A percentile compares a stretch with the other conserved stretches of the same genome.
phyloP scores from a whole-genome alignment of 2,888 invertebrate species.

The Blastobasis lacticolella region DNA sequence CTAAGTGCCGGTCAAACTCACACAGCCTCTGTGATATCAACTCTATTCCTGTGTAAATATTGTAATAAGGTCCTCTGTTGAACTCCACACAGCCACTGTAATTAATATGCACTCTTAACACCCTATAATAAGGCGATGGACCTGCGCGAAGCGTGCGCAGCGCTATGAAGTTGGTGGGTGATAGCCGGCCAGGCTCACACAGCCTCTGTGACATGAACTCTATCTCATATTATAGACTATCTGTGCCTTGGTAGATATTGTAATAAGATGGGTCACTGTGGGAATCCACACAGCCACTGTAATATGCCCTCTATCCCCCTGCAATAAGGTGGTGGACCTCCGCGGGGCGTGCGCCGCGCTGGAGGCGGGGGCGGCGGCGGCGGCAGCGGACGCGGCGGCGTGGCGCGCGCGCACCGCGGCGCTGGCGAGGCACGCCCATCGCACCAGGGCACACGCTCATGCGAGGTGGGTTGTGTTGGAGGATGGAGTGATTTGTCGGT shows the following conservation, averaged over 20 bases:
- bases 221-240: too few relatives aligned
- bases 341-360: slow-evolving; percentile 83
- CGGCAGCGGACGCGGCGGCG: slow-evolving; percentile 81
- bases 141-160: slow-evolving; percentile 82
- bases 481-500: too few relatives aligned
- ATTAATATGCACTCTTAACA: background rate
- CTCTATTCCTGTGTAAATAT: too few relatives aligned
- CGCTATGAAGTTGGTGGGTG: slow-evolving; percentile 82
- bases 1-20: slow-evolving; percentile 84
- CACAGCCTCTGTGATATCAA: too few relatives aligned
- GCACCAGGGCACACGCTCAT: slow-evolving; percentile 77
- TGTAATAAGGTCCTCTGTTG: too few relatives aligned
- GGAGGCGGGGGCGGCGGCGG: slow-evolving; percentile 81
- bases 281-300: background rate
- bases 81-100: background rate
- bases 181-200: slow-evolving; percentile 53
- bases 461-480: slow-evolving; percentile 24
- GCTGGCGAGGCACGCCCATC: slow-evolving; percentile 77
- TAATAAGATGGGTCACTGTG: too few relatives aligned
- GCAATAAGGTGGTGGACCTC: slow-evolving; percentile 76
- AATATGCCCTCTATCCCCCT: background rate
- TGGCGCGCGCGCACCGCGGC: slow-evolving; percentile 82
- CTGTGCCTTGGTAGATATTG: too few relatives aligned
- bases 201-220: too few relatives aligned
- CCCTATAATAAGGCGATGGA: slow-evolving; percentile 70